A percentile compares a stretch with the other conserved stretches of the same genome.
These are phyloP conservation scores for Torymus auratus DNA, from an alignment of 2,888 invertebrate genomes.

Conservation along the genomic window DNA sequence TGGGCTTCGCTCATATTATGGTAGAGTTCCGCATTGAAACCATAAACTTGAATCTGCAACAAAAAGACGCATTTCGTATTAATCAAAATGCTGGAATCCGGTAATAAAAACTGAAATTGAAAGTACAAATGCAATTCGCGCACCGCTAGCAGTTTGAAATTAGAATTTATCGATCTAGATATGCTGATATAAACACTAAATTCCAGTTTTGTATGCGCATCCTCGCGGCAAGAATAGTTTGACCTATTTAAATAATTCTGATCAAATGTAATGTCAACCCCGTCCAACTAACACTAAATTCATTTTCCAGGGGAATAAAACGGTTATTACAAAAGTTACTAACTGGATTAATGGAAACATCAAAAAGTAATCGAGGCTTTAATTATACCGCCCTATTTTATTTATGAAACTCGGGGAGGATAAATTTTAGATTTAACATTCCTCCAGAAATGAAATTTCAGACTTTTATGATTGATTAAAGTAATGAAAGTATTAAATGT, in stretches of 20 bases:
- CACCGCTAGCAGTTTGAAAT: slow-evolving; percentile 11
- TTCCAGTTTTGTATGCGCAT: slow-evolving; percentile 31
- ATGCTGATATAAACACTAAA: slow-evolving; percentile 14
- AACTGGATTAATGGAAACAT: neutral
- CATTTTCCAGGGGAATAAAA: neutral
- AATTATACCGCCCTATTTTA: too few species aligned
- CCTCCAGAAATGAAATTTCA: too few species aligned
- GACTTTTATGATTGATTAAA: too few species aligned
- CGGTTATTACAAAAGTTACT: neutral
- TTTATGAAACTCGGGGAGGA: too few species aligned
- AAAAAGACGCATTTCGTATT: slow-evolving; percentile 52
- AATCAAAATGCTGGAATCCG: neutral
- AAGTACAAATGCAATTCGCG: slow-evolving; percentile 18
- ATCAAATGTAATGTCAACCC: slow-evolving; percentile 23
- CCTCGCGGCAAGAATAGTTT: slow-evolving; percentile 20
- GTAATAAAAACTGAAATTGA: slow-evolving; percentile 20
- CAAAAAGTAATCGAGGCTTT: slow-evolving; percentile 4
- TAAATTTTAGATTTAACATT: too few species aligned
- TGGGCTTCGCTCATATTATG: slow-evolving; percentile 97
- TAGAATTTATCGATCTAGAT: slow-evolving; percentile 36
- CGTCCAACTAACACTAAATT: slow-evolving; percentile 1
- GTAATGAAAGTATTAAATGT: too few species aligned
- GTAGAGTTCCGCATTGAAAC: slow-evolving; percentile 97
- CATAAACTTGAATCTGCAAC: slow-evolving; percentile 94
- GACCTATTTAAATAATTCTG: slow-evolving; percentile 30